Evolutionary conservation across 2,113 vertebrate genomes (phyloP).

Genomic region (Cyanocitta stelleri): DNA sequence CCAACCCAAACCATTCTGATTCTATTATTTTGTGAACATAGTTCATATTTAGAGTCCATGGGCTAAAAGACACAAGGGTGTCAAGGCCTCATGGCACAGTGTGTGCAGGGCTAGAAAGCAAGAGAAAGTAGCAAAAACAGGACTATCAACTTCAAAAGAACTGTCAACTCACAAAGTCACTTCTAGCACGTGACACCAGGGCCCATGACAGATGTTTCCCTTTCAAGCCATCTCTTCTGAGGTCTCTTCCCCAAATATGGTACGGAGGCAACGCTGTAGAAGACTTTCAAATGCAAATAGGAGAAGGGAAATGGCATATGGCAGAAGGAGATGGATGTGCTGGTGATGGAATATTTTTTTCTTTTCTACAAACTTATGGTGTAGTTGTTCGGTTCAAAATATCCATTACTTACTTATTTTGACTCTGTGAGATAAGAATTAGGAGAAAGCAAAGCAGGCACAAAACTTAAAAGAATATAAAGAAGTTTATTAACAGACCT

Average conservation of each 20-base stretch:
- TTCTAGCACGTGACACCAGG: background rate
- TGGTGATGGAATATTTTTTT: background rate
- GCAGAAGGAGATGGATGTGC: background rate
- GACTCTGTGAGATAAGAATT: too few relatives aligned
- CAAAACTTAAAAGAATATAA: too few relatives aligned
- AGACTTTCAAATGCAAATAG: conserved; percentile 40
- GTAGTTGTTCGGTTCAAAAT: too few relatives aligned
- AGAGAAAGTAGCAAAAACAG: background rate
- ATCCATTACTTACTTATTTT: too few relatives aligned
- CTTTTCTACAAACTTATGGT: background rate
- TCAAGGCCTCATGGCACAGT: background rate
- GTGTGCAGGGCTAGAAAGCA: background rate
- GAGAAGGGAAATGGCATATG: background rate
- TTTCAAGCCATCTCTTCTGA: background rate
- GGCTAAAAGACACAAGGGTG: background rate
- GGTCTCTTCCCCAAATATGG: background rate
- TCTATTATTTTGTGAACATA: background rate
- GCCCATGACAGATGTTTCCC: background rate
- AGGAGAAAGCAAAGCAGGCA: too few relatives aligned
- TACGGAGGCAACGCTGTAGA: background rate
- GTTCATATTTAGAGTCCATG: background rate
- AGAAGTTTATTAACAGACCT: too few relatives aligned
- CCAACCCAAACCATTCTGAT: background rate
- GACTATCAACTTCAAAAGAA: background rate
- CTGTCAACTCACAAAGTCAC: background rate